Evolutionary conservation across 2,797 vertebrate genomes (phyloP), one percentile per base, ranked within the genome.

Genomic region (Staurois parvus): DNA sequence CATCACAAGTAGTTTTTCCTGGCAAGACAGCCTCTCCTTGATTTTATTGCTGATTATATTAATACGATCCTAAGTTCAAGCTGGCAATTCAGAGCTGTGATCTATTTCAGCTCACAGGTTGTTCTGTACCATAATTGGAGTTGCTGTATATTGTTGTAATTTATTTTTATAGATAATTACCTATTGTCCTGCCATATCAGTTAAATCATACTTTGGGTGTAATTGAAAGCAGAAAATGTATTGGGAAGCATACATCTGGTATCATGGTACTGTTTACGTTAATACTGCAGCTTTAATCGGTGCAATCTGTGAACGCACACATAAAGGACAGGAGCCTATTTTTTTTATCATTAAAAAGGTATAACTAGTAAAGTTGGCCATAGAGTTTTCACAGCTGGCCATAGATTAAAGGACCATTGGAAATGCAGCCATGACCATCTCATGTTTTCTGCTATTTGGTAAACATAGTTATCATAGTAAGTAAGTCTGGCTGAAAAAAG

Each of bases 81-180:
- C 40, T 79, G 64, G 64, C 76, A 79, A 24, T 67, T 28, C 64
- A 48, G 26, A 68, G 62, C 64, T 48, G 21, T 68, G 64, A 79
- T 79, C 37, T 79, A 79, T 79, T 67, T 68, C 64, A 5, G 19
- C 5, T 24, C 40, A 45, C 62, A 79, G 76, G 64, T 79, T 68
- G 37, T 68, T 79, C 64, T 68, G 76, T 68, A 68, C 76, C 29
- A 79, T 79, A 79, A 79, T 79, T 79, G 28, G n/a, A 66, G 64
- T 34, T 45, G 76, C 64, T 68, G 67, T 79, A 79, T 79, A 68
- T 48, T 68, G 76, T n/a, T 45, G 37, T 79, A 48, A 79, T 79
- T 79, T 79, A 79, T 79, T 68, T 79, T 79, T 79, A 79, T 79
- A 79, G 76, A 68, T 79, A 79, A 79, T 79, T 79, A 79, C 62